Percentiles rank a stretch among this genome's conserved stretches.
Evolutionary conservation across 2,888 invertebrate species (phyloP).

Genomic region (Panopea generosa): DNA sequence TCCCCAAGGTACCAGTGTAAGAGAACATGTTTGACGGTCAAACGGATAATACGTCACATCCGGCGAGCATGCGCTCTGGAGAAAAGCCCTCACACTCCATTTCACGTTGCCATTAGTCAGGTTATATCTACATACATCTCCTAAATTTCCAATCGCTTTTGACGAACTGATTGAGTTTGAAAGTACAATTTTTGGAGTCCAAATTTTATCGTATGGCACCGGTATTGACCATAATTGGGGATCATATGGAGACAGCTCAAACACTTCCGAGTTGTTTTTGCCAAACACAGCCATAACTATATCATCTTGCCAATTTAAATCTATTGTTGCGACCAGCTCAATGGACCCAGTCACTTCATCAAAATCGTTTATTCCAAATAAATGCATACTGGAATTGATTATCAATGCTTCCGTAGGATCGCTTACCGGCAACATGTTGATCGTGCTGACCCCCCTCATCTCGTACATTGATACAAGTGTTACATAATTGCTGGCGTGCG

Average conservation of each 20-base stretch:
- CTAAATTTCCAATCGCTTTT: constrained; percentile 16
- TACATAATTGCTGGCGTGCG: too few species aligned
- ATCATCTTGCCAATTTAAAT: constrained; percentile 8
- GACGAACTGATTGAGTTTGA: constrained; percentile 28
- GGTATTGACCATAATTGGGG: not conserved
- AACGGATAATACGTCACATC: constrained; percentile 55
- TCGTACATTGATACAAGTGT: not conserved
- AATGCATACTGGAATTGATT: not conserved
- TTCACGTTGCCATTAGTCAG: constrained; percentile 24
- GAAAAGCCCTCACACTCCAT: constrained; percentile 43
- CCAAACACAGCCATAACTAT: not conserved
- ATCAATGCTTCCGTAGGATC: not conserved
- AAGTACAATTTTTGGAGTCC: constrained; percentile 23
- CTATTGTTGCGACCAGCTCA: constrained; percentile 1
- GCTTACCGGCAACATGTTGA: not conserved
- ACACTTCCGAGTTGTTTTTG: too few species aligned
- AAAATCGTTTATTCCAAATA: not conserved
- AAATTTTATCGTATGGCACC: constrained; percentile 4
- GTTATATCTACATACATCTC: constrained; percentile 30
- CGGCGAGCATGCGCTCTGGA: constrained; percentile 42
- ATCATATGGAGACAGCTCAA: not conserved
- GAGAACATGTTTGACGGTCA: constrained; percentile 45
- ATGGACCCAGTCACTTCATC: constrained; percentile 12
- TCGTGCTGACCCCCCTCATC: not conserved
- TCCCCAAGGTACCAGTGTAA: constrained; percentile 40